Evolutionary conservation across 2,113 vertebrate genomes (phyloP).

Genomic region (Anolis sagrei): DNA sequence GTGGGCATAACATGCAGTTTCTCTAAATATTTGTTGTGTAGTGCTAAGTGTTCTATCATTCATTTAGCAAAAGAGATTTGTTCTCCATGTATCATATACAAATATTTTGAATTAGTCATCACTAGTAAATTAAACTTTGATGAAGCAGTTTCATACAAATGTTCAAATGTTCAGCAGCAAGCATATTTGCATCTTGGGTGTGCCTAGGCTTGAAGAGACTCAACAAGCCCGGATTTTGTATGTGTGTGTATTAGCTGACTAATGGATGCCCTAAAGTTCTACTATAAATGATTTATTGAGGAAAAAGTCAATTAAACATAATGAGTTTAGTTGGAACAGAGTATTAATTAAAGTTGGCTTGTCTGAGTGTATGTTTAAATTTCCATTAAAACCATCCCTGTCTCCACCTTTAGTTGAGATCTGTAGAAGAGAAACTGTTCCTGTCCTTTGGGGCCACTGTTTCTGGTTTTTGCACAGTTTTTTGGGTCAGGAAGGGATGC

Average conservation of each 20-base stretch:
- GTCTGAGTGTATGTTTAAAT: slow-evolving; percentile 35
- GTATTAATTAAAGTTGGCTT: slow-evolving; percentile 33
- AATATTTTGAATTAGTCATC: slow-evolving; percentile 11
- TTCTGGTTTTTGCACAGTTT: background rate
- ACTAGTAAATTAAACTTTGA: background rate
- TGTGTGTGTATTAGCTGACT: background rate
- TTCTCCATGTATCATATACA: background rate
- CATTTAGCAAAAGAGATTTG: slow-evolving; percentile 36
- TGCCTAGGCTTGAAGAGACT: slow-evolving; percentile 30
- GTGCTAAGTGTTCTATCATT: slow-evolving; percentile 16
- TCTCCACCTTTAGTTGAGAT: background rate
- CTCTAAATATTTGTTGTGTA: slow-evolving; percentile 23
- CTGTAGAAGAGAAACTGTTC: background rate
- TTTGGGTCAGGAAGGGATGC: background rate
- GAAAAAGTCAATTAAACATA: slow-evolving; percentile 48
- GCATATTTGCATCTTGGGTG: background rate
- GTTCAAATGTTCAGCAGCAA: background rate
- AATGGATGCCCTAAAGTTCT: slow-evolving; percentile 31
- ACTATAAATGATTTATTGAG: slow-evolving; percentile 44
- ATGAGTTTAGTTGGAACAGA: slow-evolving; percentile 24
- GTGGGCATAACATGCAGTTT: background rate
- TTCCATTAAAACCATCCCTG: slow-evolving; percentile 28
- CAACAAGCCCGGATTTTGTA: background rate
- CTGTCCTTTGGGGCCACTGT: background rate
- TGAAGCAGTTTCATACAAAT: background rate